A percentile compares a stretch with the other conserved stretches of the same genome.
Conservation (phyloP, 2,113 vertebrate species). For the Rhabdornis inornatus region DNA sequence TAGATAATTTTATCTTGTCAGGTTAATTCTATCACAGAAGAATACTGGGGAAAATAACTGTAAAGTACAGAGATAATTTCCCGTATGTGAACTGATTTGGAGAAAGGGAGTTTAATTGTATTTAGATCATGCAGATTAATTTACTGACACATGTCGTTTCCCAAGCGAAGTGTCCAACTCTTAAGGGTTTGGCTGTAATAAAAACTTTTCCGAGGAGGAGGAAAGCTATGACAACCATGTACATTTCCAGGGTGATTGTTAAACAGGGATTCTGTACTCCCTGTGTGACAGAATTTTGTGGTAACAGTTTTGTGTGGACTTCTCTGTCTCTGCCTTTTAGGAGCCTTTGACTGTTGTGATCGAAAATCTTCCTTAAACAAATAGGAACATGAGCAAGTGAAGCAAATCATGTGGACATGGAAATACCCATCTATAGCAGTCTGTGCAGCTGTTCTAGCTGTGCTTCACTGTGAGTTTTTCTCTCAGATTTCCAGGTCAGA, state of each 20-base stretch:
- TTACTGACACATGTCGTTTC: slow-evolving; percentile 33
- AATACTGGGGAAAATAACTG: background rate
- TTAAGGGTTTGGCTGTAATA: background rate
- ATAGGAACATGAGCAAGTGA: background rate
- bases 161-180: background rate
- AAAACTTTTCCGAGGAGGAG: background rate
- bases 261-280: background rate
- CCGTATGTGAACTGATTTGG: background rate
- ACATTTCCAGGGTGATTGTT: background rate
- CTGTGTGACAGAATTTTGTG: background rate
- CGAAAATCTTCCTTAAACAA: background rate
- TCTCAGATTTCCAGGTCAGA: background rate
- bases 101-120: background rate
- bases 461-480: background rate
- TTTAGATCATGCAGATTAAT: slow-evolving; percentile 4
- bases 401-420: background rate
- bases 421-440: background rate
- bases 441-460: background rate
- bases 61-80: background rate
- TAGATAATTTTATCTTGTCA: background rate
- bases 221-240: background rate
- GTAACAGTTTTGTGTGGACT: background rate
- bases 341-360: background rate
- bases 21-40: background rate
- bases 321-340: background rate